Percentiles rank a stretch among this genome's conserved stretches.
Conservation (phyloP, 2,888 invertebrate genomes). For the Drosophila falleni region DNA sequence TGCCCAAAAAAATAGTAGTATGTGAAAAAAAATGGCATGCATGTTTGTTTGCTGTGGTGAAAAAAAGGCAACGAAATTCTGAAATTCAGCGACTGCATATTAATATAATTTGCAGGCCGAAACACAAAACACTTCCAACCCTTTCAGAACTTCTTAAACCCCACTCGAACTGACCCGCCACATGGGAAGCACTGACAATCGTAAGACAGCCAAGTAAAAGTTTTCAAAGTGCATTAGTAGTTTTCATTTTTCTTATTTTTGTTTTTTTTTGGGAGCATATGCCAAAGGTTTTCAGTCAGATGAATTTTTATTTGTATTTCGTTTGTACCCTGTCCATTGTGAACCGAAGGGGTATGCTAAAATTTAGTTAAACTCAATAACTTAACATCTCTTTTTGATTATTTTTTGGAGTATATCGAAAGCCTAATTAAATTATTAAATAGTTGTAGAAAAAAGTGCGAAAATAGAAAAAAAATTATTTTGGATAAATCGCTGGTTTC, state of each 20-base stretch:
- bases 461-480: no score
- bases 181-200: constrained; percentile 36
- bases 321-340: neutral
- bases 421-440: no score
- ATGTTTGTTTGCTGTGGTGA: constrained; percentile 30
- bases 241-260: constrained; percentile 2
- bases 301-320: constrained; percentile 40
- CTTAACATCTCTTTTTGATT: neutral
- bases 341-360: neutral
- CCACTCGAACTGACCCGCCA: neutral
- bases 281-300: constrained; percentile 40
- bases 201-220: constrained; percentile 41
- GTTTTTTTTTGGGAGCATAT: constrained; percentile 37
- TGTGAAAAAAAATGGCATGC: constrained; percentile 51
- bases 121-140: neutral
- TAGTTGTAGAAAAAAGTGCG: no score
- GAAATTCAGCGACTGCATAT: constrained; percentile 76
- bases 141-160: constrained; percentile 3
- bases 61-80: constrained; percentile 27
- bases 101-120: constrained; percentile 81
- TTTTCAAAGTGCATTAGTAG: constrained; percentile 57
- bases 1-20: constrained; percentile 14
- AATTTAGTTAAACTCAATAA: neutral
- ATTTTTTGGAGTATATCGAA: neutral
- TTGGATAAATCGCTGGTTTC: no score